These are phyloP conservation scores for Phaonia tiefii DNA, from an alignment of 2,888 invertebrate species.

Conservation along the genomic window DNA sequence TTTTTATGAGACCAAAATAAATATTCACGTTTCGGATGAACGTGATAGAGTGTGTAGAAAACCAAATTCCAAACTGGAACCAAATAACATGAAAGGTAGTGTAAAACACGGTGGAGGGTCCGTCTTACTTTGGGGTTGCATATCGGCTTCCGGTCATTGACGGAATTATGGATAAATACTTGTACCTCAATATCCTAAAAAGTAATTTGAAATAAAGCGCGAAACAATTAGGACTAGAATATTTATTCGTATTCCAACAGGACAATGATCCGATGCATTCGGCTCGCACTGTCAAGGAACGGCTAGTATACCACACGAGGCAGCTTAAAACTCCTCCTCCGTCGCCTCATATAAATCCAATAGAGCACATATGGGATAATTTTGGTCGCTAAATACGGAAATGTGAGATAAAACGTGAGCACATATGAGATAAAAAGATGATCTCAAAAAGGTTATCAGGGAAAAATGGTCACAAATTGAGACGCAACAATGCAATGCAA, in stretches of 20 bases:
- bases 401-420: too few relatives aligned
- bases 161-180: too few relatives aligned
- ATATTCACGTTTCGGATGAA: conserved; percentile 43
- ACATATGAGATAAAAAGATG: too few relatives aligned
- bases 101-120: conserved; percentile 32
- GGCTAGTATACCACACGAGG: not conserved
- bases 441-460: not conserved
- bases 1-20: conserved; percentile 54
- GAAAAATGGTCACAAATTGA: conserved; percentile 36
- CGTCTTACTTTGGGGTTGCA: conserved; percentile 18
- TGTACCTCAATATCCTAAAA: conserved; percentile 21
- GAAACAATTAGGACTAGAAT: not conserved
- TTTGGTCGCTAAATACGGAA: too few relatives aligned
- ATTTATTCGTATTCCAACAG: not conserved
- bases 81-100: conserved; percentile 19
- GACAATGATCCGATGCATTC: too few relatives aligned
- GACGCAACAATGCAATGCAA: too few relatives aligned
- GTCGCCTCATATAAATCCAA: too few relatives aligned
- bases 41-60: conserved; percentile 41
- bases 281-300: conserved; percentile 18
- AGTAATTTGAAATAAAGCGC: conserved; percentile 30
- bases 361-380: too few relatives aligned
- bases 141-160: conserved; percentile 13
- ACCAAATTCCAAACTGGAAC: conserved; percentile 3
- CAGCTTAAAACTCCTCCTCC: conserved; percentile 3